Base-by-base conservation (phyloP, 2,797 vertebrate species). In the Chaenodraco wilsoni region DNA sequence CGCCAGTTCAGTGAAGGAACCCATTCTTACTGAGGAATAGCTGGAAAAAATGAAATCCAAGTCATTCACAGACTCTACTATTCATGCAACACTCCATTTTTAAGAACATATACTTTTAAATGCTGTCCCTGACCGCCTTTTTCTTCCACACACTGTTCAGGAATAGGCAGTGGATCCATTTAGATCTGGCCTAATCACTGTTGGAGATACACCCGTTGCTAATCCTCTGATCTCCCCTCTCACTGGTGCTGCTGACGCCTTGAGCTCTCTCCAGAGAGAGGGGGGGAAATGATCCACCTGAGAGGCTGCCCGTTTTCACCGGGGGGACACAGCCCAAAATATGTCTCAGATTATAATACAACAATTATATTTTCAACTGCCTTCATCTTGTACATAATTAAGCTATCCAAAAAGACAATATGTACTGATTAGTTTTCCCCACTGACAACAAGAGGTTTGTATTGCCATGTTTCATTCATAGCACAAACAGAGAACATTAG, bases 171-270 rank as follows among this genome's bases (percentile, higher is more conserved):
- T 80, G 72, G 72, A 86, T 92, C 86, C 84, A 72, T 83, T 91
- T 90, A 87, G 77, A 72, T 78, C 72, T 56, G 71, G 69, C 78
- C 69, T 85, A 88, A 90, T 85, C 84, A 65, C 81, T 71, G 75
- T 52, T 74, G 74, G 78, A 80, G 84, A 81, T 69, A 51, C 77
- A 78, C 78, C 71, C 44, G 52, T 61, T 14, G 13, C 81, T 92
- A 91, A 92, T 91, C 89, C 86, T 83, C 87, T 89, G 86, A 93
- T 86, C 87, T 84, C 75, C 70, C 72, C 66, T 60, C 85, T 62
- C 78, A 86, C 75, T 59, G 65, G 72, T 72, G 69, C 78, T 74
- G 51, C 50, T 74, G 72, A 48, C 50, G 6, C 27, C 67, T 75
- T 37, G 12, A 68, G 61, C 55, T 17, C 58, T 71, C 69, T 60